Evolutionary conservation across 1,140 invertebrate species (phyloP).

Genomic region (Frieseomelitta varia): DNA sequence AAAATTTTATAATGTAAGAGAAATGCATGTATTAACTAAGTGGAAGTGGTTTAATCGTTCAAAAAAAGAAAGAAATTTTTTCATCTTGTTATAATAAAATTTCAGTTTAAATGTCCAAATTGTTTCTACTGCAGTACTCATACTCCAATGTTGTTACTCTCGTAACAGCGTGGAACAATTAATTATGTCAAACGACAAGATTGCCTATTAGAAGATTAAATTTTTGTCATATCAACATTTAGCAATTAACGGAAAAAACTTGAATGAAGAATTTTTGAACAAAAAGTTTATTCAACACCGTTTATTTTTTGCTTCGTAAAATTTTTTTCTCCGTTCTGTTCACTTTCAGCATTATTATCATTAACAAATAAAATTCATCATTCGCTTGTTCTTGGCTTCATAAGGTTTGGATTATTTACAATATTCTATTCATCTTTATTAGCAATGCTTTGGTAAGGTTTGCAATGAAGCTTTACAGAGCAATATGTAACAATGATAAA

Average conservation of each 20-base stretch:
- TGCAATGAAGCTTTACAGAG: conserved; percentile 44
- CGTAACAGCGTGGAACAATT: conserved; percentile 43
- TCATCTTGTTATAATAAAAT: conserved; percentile 11
- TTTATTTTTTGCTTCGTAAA: conserved; percentile 41
- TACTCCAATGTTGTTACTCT: conserved; percentile 54
- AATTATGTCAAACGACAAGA: background rate
- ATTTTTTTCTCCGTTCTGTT: conserved; percentile 42
- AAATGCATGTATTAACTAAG: conserved; percentile 52
- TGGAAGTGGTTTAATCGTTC: conserved; percentile 12
- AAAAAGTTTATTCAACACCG: conserved; percentile 8
- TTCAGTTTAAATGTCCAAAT: conserved; percentile 28
- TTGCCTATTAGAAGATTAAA: background rate
- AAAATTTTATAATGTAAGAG: conserved; percentile 43
- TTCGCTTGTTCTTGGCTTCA: conserved; percentile 39
- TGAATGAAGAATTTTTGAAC: background rate
- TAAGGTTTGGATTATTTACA: conserved; percentile 51
- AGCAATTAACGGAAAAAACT: background rate
- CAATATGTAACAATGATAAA: conserved; percentile 20
- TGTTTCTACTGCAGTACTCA: conserved; percentile 50
- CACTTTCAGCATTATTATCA: conserved; percentile 40
- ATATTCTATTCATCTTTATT: conserved; percentile 33
- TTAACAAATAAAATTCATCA: conserved; percentile 22
- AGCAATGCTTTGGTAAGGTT: conserved; percentile 56
- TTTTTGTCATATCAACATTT: background rate
- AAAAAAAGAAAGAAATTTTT: background rate